Conservation (phyloP, 2,797 vertebrate species). For the Bufotes viridis region DNA sequence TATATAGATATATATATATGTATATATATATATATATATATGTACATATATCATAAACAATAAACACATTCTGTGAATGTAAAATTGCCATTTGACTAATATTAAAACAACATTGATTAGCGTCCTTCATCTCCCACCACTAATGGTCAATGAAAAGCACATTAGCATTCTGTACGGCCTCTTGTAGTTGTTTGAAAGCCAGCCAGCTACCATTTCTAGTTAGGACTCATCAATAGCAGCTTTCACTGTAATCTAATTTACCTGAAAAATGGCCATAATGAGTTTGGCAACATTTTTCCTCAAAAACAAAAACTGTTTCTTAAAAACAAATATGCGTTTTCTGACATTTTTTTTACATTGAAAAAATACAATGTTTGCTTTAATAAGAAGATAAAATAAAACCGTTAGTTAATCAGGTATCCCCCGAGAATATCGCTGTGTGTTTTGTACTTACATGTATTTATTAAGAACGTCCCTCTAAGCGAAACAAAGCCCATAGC, state of each 20-base stretch:
- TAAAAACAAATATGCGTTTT: not conserved
- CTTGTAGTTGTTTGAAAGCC: not conserved
- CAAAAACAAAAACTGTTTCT: not conserved
- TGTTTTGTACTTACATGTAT: slow-evolving; percentile 68
- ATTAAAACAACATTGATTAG: not conserved
- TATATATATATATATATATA: no score
- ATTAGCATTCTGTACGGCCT: not conserved
- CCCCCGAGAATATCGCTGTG: slow-evolving; percentile 54
- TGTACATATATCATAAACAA: no score
- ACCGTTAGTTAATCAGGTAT: slow-evolving; percentile 68
- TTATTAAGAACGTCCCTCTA: slow-evolving; percentile 68
- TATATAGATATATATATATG: no score
- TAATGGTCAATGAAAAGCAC: not conserved
- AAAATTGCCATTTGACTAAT: no score
- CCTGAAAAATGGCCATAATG: not conserved
- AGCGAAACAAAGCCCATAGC: slow-evolving; percentile 71
- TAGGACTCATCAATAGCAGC: not conserved
- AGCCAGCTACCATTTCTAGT: not conserved
- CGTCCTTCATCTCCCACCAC: not conserved
- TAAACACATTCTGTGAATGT: no score
- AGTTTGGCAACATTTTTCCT: not conserved
- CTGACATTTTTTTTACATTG: not conserved
- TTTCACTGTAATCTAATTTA: slow-evolving; percentile 18
- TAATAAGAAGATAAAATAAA: not conserved
- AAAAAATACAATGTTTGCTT: not conserved